Evolutionary conservation across 1,140 invertebrate species (phyloP).

Genomic region (Zaprionus africanus): DNA sequence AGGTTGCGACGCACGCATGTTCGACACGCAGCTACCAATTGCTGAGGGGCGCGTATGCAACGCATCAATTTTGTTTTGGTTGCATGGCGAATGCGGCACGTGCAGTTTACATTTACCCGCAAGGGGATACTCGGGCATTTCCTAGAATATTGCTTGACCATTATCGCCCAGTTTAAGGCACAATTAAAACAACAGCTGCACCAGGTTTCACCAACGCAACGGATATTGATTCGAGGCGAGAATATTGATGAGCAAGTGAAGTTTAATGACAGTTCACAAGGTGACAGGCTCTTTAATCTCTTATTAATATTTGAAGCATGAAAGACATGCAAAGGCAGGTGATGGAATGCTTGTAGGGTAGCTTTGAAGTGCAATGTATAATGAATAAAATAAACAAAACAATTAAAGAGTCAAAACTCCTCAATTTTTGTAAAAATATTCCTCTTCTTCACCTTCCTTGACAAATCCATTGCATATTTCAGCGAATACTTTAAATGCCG

Average conservation of each 20-base stretch:
- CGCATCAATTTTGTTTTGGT: conserved; percentile 6
- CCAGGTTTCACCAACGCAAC: background rate
- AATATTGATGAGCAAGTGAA: background rate
- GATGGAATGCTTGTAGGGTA: background rate
- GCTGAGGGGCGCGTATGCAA: background rate
- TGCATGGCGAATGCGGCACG: conserved; percentile 1
- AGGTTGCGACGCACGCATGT: conserved; percentile 28
- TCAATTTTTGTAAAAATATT: no score
- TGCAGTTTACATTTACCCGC: conserved; percentile 2
- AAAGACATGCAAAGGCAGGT: background rate
- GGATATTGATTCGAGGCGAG: background rate
- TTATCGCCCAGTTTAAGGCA: background rate
- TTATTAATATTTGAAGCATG: background rate
- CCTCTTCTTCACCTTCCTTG: no score
- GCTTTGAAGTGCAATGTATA: background rate
- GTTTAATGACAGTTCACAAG: background rate
- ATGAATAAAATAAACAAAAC: no score
- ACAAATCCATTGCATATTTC: no score
- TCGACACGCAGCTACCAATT: conserved; percentile 11
- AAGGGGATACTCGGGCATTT: background rate
- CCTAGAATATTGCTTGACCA: conserved; percentile 11
- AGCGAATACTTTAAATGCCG: no score
- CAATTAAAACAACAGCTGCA: conserved; percentile 7
- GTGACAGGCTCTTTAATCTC: background rate
- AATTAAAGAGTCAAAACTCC: no score